Evolutionary conservation across 2,113 vertebrate genomes (phyloP), one percentile per base, ranked within the genome.

Genomic region (Proterorhinus semilunaris): DNA sequence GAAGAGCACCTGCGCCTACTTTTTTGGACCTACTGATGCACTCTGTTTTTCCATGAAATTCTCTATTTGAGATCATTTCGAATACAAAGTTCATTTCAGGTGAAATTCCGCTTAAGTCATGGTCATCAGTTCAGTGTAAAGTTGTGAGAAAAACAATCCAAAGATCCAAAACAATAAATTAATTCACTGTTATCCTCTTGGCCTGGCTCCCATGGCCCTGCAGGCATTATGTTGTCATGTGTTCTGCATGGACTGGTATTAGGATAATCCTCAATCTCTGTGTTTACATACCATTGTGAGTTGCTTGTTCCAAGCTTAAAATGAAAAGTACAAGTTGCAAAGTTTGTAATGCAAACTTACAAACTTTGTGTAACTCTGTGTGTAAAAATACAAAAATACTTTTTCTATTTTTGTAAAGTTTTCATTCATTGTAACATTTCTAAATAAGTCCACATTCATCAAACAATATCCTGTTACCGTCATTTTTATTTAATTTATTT

Each of bases 171-270:
- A 8, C 43, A 42, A 44, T 9, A 36, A 17, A 48, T 52, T 7
- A 7, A 57, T 61, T 13, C 57, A 62, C 48, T 49, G 17, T 55
- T 63, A 47, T 47, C 16, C 44, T 59, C 42, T 48, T 7, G 59
- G 42, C 45, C 16, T 58, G 7, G 45, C 51, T 51, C 10, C 1
- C n/a, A 6, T 9, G 59, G 71, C 78, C 54, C 83, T 78, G 43
- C 68, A 70, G 74, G 76, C 65, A 82, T 89, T 88, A 84, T 4
- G 46, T 61, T 1, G 61, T 91, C 86, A 80, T 86, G 86, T 88
- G 86, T 81, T 81, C 49, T 69, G 75, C 74, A 72, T 66, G 49
- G 78, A 27, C 0, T 15, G 69, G 86, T 75, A 78, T 88, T 85
- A 84, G 72, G 67, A 77, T 86, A 84, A 90, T 86, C 87, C 71